Evolutionary conservation across 1,140 invertebrate genomes (phyloP).

Genomic region (Penaeus vannamei): DNA sequence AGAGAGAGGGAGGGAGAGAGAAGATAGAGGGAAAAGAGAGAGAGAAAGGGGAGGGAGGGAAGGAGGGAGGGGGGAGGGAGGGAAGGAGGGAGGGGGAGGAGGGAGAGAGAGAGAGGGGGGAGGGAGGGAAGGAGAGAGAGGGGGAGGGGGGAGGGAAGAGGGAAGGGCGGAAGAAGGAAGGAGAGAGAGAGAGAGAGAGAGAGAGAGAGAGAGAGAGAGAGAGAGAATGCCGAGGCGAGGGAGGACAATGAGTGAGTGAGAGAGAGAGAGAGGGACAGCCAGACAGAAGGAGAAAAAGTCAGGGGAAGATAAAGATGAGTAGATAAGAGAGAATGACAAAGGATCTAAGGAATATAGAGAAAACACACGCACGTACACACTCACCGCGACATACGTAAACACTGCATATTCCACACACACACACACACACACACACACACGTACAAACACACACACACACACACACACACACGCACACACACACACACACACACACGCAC

Average conservation of each 20-base stretch:
- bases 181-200: neutral
- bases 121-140: neutral
- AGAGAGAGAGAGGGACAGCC: neutral
- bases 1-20: neutral
- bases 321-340: neutral
- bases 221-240: too few relatives aligned
- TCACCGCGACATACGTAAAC: too few relatives aligned
- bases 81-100: neutral
- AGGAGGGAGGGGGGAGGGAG: neutral
- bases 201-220: neutral
- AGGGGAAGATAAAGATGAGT: neutral
- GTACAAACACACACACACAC: too few relatives aligned
- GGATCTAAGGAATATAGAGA: neutral
- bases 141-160: neutral
- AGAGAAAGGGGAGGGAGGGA: neutral
- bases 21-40: neutral
- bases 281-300: too few relatives aligned
- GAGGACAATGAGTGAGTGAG: neutral
- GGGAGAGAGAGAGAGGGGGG: neutral
- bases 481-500: too few relatives aligned
- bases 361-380: neutral
- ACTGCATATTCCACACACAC: too few relatives aligned
- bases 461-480: too few relatives aligned
- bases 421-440: conserved; percentile 13
- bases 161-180: too few relatives aligned